Evolutionary conservation across 2,888 invertebrate species (phyloP).

Genomic region (Chouioia cunea): DNA sequence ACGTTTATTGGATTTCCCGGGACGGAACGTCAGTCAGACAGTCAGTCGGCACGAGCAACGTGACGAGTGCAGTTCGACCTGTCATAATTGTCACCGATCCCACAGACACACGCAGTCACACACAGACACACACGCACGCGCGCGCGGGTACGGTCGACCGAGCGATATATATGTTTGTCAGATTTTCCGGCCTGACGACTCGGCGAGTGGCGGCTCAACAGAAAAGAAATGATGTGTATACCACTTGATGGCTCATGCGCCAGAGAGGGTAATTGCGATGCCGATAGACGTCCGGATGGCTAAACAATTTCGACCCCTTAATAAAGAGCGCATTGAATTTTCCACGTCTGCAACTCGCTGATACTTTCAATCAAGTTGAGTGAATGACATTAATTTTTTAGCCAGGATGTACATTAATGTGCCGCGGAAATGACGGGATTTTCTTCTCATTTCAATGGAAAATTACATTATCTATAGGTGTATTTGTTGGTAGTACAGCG

Average conservation of each 20-base stretch:
- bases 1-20: constrained; percentile 52
- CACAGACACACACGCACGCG: constrained; percentile 6
- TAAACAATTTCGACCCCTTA: constrained; percentile 20
- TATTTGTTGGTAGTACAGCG: too few species aligned
- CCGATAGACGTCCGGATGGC: constrained; percentile 20
- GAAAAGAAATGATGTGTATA: constrained; percentile 11
- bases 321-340: constrained; percentile 9
- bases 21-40: constrained; percentile 28
- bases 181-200: constrained; percentile 58
- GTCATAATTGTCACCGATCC: constrained; percentile 58
- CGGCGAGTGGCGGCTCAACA: constrained; percentile 44
- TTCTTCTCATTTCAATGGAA: constrained; percentile 12
- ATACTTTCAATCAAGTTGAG: constrained; percentile 8
- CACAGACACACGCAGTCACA: constrained; percentile 12
- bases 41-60: constrained; percentile 7
- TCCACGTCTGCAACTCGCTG: constrained; percentile 31
- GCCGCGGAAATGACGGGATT: constrained; percentile 1
- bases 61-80: constrained; percentile 49
- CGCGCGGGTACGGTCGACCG: too few species aligned
- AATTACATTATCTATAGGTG: too few species aligned
- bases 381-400: neutral
- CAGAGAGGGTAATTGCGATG: constrained; percentile 35
- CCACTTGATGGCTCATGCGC: constrained; percentile 3
- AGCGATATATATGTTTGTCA: constrained; percentile 50
- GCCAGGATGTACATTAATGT: too few species aligned